Conservation (phyloP, 2,888 invertebrate genomes). For the Apoderus coryli region DNA sequence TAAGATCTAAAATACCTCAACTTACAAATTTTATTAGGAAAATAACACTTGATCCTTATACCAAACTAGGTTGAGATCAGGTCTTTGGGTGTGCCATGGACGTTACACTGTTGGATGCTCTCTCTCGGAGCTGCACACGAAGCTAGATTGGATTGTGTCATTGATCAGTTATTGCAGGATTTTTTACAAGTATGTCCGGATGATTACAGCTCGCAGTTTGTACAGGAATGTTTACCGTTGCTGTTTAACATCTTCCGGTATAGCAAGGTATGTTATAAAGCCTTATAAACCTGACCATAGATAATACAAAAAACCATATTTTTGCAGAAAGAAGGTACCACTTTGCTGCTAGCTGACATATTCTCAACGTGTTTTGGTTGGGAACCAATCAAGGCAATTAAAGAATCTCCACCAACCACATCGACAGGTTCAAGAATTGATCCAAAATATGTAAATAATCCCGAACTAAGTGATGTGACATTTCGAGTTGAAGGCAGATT, state of each 20-base stretch:
- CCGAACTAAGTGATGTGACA: constrained; percentile 82
- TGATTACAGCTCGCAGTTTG: constrained; percentile 78
- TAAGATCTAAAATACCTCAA: no score
- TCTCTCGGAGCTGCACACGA: constrained; percentile 79
- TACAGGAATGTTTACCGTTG: constrained; percentile 78
- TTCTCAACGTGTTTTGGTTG: constrained; percentile 81
- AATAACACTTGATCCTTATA: no score
- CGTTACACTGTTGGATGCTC: constrained; percentile 84
- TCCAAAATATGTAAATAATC: constrained; percentile 87
- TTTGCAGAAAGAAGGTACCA: constrained; percentile 73
- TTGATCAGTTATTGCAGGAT: constrained; percentile 78
- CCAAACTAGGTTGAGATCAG: no score
- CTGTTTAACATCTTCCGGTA: constrained; percentile 81
- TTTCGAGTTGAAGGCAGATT: constrained; percentile 82
- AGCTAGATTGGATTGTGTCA: constrained; percentile 65
- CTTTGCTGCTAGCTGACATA: constrained; percentile 72
- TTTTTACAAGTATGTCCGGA: constrained; percentile 83
- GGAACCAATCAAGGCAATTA: constrained; percentile 67
- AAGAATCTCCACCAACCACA: constrained; percentile 48
- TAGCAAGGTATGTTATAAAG: constrained; percentile 63
- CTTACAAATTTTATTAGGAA: no score
- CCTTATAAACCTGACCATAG: no score
- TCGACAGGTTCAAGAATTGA: constrained; percentile 66
- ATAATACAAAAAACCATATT: constrained; percentile 9
- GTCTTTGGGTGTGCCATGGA: constrained; percentile 80